phyloP scores from a whole-genome alignment of 2,797 vertebrate genomes.

The Myotis vivesi region DNA sequence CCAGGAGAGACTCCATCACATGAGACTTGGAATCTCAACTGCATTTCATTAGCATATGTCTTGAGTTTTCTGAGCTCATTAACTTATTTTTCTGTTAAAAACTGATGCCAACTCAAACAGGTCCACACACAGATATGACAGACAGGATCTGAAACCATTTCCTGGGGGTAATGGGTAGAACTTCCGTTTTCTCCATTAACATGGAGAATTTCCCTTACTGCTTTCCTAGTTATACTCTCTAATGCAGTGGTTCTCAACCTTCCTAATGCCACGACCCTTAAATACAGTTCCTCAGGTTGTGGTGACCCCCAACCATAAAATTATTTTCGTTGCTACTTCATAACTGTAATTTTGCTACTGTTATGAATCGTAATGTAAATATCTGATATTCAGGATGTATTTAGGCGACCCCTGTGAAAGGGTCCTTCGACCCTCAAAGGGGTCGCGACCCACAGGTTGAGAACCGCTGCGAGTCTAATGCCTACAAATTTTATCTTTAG shows the following conservation, averaged over 20 bases:
- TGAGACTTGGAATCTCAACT: not conserved
- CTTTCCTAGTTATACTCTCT: not conserved
- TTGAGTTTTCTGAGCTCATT: slow-evolving; percentile 21
- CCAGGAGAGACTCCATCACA: not conserved
- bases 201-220: not conserved
- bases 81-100: slow-evolving; percentile 31
- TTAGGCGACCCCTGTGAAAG: too few relatives aligned
- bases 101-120: not conserved
- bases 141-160: not conserved
- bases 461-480: too few relatives aligned
- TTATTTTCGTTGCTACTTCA: too few relatives aligned
- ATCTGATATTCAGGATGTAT: too few relatives aligned
- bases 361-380: too few relatives aligned
- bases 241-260: too few relatives aligned
- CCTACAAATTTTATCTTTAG: slow-evolving; percentile 40
- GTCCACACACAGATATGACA: not conserved
- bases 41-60: not conserved
- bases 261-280: too few relatives aligned
- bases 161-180: not conserved
- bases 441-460: too few relatives aligned
- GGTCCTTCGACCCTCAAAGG: too few relatives aligned
- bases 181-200: not conserved
- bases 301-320: too few relatives aligned
- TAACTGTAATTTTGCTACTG: too few relatives aligned
- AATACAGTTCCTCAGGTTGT: too few relatives aligned